Conservation (phyloP, 1,140 invertebrate genomes). For the Oryctes rhinoceros region DNA sequence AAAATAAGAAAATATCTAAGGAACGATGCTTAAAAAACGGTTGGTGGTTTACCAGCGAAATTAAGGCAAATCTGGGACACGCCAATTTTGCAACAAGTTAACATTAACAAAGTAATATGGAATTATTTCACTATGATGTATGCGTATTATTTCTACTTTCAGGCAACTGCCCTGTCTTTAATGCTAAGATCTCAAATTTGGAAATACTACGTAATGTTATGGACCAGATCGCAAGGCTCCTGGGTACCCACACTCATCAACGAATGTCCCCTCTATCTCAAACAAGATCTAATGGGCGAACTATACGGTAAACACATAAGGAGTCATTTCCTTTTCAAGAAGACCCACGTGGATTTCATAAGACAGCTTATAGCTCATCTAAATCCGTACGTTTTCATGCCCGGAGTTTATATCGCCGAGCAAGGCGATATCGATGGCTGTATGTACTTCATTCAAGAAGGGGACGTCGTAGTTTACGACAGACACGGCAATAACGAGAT, state of each 20-base stretch:
- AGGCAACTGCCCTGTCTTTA: conserved; percentile 40
- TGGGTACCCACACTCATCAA: conserved; percentile 42
- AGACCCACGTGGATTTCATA: conserved; percentile 60
- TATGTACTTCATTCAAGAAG: conserved; percentile 63
- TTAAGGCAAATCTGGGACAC: too few species aligned
- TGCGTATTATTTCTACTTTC: neutral
- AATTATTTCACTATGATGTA: neutral
- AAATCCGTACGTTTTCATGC: conserved; percentile 62
- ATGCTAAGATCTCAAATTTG: conserved; percentile 42
- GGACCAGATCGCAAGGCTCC: conserved; percentile 42
- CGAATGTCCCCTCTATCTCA: conserved; percentile 26
- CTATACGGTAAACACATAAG: conserved; percentile 61
- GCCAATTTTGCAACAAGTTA: neutral
- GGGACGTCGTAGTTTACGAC: conserved; percentile 56
- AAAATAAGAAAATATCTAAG: too few species aligned
- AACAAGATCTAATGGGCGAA: conserved; percentile 58
- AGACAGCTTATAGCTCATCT: conserved; percentile 61
- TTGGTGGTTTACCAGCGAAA: too few species aligned
- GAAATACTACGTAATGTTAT: conserved; percentile 44
- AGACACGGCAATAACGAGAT: conserved; percentile 37
- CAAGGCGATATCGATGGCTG: conserved; percentile 61
- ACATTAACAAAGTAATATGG: neutral
- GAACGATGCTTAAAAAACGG: too few species aligned
- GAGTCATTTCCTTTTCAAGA: conserved; percentile 61
- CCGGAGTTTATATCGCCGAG: conserved; percentile 61